phyloP scores from a whole-genome alignment of 1,140 invertebrate species.

The Danaus plexippus region DNA sequence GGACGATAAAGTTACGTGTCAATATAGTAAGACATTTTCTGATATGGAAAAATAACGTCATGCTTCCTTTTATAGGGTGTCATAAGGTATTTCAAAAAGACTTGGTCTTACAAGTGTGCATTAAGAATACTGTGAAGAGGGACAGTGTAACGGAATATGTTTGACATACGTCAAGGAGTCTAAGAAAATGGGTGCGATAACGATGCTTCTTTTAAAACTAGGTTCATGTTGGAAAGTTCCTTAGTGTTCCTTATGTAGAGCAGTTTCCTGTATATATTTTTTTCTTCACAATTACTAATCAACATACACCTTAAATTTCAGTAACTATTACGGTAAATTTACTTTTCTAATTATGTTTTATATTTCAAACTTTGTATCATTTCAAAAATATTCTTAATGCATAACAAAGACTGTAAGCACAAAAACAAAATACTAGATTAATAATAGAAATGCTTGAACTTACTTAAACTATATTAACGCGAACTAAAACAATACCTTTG shows the following conservation, averaged over 20 bases:
- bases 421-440: no score
- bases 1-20: slow-evolving; percentile 19
- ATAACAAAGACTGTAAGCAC: no score
- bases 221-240: slow-evolving; percentile 9
- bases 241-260: no score
- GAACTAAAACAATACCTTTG: slow-evolving; percentile 19
- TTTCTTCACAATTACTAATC: no score
- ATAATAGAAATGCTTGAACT: no score
- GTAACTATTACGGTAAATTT: no score
- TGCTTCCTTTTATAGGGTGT: slow-evolving; percentile 31
- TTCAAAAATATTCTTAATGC: no score
- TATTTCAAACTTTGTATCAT: no score
- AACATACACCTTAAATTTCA: no score
- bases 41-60: slow-evolving; percentile 19
- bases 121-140: slow-evolving; percentile 43
- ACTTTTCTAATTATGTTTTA: no score
- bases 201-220: slow-evolving; percentile 27
- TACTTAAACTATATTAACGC: slow-evolving; percentile 20
- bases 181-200: slow-evolving; percentile 42
- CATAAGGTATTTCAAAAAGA: slow-evolving; percentile 35
- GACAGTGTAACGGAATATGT: slow-evolving; percentile 52
- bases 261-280: no score
- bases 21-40: slow-evolving; percentile 23
- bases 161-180: slow-evolving; percentile 41
- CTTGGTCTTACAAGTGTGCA: slow-evolving; percentile 53